A percentile compares a stretch with the other conserved stretches of the same genome.
Conservation (phyloP, 2,888 invertebrate genomes). For the Lithophane leautieri region DNA sequence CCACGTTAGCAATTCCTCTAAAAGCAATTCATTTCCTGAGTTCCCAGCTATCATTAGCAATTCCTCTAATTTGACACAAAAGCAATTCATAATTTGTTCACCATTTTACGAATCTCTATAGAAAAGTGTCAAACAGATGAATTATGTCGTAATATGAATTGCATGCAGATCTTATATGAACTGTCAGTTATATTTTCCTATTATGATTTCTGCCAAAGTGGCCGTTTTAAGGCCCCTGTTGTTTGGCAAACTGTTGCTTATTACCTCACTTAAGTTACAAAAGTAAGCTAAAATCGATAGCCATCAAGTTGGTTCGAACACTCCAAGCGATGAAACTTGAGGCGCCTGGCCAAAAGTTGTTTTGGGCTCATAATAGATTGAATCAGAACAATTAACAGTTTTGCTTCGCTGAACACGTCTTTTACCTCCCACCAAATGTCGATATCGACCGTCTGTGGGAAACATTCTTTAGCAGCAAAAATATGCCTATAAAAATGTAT, state of each 20-base stretch:
- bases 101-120: too few species aligned
- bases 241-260: constrained; percentile 31
- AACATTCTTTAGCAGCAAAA: background rate
- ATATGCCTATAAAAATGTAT: background rate
- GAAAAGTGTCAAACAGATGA: too few species aligned
- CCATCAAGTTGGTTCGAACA: constrained; percentile 34
- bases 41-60: too few species aligned
- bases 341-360: constrained; percentile 51
- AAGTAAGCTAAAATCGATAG: constrained; percentile 53
- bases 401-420: constrained; percentile 25
- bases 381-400: constrained; percentile 62
- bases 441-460: background rate
- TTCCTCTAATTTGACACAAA: too few species aligned
- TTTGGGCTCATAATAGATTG: constrained; percentile 54
- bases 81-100: too few species aligned
- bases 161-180: too few species aligned
- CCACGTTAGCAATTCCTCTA: too few species aligned
- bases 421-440: constrained; percentile 22
- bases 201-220: too few species aligned
- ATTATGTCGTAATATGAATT: too few species aligned
- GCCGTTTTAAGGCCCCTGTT: too few species aligned
- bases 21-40: too few species aligned
- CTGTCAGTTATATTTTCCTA: too few species aligned
- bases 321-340: constrained; percentile 49
- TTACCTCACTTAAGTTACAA: constrained; percentile 21